Base-by-base conservation (phyloP, 2,888 invertebrate species). In the Unio delphinus region DNA sequence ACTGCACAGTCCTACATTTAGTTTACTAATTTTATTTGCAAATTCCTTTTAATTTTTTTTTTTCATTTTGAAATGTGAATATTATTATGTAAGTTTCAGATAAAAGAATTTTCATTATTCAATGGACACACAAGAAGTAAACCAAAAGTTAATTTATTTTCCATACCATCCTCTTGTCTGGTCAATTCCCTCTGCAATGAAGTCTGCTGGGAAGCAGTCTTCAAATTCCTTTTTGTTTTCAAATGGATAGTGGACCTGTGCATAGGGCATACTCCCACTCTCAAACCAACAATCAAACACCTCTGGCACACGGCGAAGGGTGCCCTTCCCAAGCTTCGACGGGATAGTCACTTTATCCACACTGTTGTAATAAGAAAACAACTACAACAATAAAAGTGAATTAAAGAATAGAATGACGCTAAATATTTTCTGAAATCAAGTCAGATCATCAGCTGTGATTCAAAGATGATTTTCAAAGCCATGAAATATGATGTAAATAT, bases 211-310 rank as follows among this genome's bases (percentile, higher is more conserved):
- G 88, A 99, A 99, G 77, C 93, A 75, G 63, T 89, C 89, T 72
- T 89, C 89, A 84, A 90, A 90, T 54, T 88, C 87, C 86, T 95
- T 95, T 80, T 92, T 92, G 85, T 95, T 95, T 89, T 98, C 96
- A 90, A 99, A 99, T 0, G 99, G 99, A 90, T 96, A 99, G 91
- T 90, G 90, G 2, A 79, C 81, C 80, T 90, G 89, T 26, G 90
- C 99, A 87, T 98, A 99, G 0, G 99, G 99, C 99, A 99, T 99
- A 28, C 97, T 96, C 6, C 99, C 99, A 0, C 98, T 98, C 90
- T 99, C 99, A 91, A 99, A 99, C 99, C 99, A 99, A 89, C 99
- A 99, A 90, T 99, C 99, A 90, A 99, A 99, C 0, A 99, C 99
- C 91, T 99, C 98, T 0, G 94, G 88, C 6, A 99, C 94, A 68